phyloP scores from a whole-genome alignment of 2,888 invertebrate genomes.

The Penaeus monodon region DNA sequence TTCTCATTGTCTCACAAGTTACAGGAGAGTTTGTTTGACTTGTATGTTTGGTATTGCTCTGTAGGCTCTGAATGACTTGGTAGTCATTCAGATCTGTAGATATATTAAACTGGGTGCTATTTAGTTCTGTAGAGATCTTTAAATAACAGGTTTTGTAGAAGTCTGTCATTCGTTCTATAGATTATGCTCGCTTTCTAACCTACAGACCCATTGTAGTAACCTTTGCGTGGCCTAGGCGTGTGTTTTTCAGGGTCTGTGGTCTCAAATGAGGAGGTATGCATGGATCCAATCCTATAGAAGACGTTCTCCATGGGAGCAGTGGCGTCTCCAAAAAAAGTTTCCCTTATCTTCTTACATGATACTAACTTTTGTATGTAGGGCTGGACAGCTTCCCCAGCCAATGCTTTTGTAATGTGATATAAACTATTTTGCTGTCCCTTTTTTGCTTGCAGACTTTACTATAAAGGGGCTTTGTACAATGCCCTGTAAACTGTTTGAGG shows the following conservation, averaged over 20 bases:
- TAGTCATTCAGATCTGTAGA: slow-evolving; percentile 11
- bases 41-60: slow-evolving; percentile 27
- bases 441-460: slow-evolving; percentile 65
- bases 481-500: slow-evolving; percentile 66
- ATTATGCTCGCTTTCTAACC: slow-evolving; percentile 19
- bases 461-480: slow-evolving; percentile 65
- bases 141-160: slow-evolving; percentile 5
- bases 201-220: slow-evolving; percentile 16
- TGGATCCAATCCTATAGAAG: slow-evolving; percentile 31
- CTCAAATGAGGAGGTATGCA: slow-evolving; percentile 36
- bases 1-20: slow-evolving; percentile 8
- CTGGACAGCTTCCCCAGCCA: slow-evolving; percentile 32
- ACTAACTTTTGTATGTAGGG: slow-evolving; percentile 46
- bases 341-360: slow-evolving; percentile 12
- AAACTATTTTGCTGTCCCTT: slow-evolving; percentile 53
- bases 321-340: slow-evolving; percentile 38
- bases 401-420: slow-evolving; percentile 55
- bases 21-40: slow-evolving; percentile 4
- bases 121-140: slow-evolving; percentile 25
- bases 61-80: slow-evolving; percentile 17
- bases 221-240: slow-evolving; percentile 31
- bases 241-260: slow-evolving; percentile 29
- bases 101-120: slow-evolving; percentile 8
- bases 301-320: slow-evolving; percentile 34
- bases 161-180: slow-evolving; percentile 8